Percentiles rank a stretch among this genome's conserved stretches.
These are phyloP conservation scores for Eulacestoma nigropectus DNA, from an alignment of 2,113 vertebrate species.

Conservation along the genomic window DNA sequence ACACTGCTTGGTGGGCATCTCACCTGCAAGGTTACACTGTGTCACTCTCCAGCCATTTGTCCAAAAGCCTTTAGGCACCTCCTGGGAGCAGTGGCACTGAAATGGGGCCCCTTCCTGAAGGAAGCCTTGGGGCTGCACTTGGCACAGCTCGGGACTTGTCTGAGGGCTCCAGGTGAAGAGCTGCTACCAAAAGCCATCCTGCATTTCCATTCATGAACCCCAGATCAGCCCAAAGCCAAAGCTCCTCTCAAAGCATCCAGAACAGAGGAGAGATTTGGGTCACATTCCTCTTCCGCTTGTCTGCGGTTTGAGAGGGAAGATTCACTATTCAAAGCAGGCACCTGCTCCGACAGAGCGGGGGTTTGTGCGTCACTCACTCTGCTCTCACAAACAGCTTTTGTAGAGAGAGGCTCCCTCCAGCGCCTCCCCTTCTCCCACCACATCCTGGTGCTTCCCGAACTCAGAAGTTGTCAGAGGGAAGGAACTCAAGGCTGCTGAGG, in stretches of 20 bases:
- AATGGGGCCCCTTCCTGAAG: not conserved
- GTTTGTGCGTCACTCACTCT: not conserved
- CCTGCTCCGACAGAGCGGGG: conserved; percentile 28
- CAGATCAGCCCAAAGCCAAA: not conserved
- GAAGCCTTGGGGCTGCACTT: accelerated
- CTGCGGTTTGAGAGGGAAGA: not conserved
- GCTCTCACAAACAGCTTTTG: conserved; percentile 15
- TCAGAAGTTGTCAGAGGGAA: not conserved
- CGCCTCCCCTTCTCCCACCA: conserved; percentile 5
- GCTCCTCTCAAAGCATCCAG: not conserved
- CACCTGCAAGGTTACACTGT: not conserved
- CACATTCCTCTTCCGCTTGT: not conserved
- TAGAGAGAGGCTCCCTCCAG: not conserved
- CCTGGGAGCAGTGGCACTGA: not conserved
- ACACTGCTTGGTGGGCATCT: not conserved
- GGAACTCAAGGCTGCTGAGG: not conserved
- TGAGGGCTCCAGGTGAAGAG: not conserved
- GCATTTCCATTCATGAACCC: not conserved
- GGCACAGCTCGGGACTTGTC: not conserved
- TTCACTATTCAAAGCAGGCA: conserved; percentile 14
- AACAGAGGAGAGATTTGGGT: conserved; percentile 14
- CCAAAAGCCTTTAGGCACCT: not conserved
- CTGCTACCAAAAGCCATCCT: not conserved
- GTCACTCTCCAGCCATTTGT: not conserved
- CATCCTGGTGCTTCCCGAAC: not conserved